phyloP scores from a whole-genome alignment of 2,888 invertebrate genomes.

The Iselma pallidipennis region DNA sequence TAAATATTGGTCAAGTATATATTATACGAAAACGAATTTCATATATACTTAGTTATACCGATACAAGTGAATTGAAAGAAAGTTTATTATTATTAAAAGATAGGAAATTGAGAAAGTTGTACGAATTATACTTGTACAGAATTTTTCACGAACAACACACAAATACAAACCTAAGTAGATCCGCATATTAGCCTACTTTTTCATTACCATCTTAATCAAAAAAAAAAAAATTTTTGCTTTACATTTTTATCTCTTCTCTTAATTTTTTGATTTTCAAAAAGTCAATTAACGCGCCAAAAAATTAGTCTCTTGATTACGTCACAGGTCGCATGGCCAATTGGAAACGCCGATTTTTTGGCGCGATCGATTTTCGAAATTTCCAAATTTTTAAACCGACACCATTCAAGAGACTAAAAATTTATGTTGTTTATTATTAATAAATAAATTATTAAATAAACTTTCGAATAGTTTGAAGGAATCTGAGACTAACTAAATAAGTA shows the following conservation, averaged over 20 bases:
- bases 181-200: conserved; percentile 47
- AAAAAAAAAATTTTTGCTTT: background rate
- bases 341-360: background rate
- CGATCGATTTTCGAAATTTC: background rate
- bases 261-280: too few relatives aligned
- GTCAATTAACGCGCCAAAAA: too few relatives aligned
- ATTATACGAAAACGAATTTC: background rate
- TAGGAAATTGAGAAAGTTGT: conserved; percentile 48
- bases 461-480: background rate
- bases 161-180: conserved; percentile 33
- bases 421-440: background rate
- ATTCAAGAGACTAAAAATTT: background rate
- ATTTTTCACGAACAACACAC: conserved; percentile 41
- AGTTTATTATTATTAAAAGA: conserved; percentile 38
- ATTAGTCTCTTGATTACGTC: too few relatives aligned
- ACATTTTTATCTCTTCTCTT: too few relatives aligned
- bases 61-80: conserved; percentile 42
- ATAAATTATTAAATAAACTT: background rate
- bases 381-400: background rate
- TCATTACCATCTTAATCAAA: conserved; percentile 2
- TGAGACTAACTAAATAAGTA: background rate
- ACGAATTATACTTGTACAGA: conserved; percentile 42
- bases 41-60: too few relatives aligned
- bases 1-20: background rate
- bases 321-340: too few relatives aligned